Evolutionary conservation across 2,113 vertebrate genomes (phyloP), one percentile per base, ranked within the genome.

Genomic region (Galemys pyrenaicus): DNA sequence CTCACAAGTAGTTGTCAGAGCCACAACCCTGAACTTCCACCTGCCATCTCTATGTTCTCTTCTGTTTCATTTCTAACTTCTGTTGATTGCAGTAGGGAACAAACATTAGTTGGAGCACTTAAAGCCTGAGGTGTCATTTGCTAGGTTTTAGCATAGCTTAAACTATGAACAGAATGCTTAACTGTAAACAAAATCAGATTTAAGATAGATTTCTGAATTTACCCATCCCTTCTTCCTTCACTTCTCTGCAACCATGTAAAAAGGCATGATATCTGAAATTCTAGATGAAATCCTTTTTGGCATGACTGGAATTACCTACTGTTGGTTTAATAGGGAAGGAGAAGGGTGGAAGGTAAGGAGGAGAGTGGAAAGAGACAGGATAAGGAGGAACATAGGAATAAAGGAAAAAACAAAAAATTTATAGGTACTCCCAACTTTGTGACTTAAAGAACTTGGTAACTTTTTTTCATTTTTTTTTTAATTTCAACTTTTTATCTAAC

Each of bases 231-330:
- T 12, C 13, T 62, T 22, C n/a, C 46, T 62, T 46, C 26, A 49
- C 74, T 68, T 85, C 17, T 78, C 54, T 30, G 71, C 0, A 54
- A 62, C 32, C 41, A 28, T 65, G 88, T 64, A 95, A 95, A 97
- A 49, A 96, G 65, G 94, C 92, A 95, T 96, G 95, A 96, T 96
- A 97, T 93, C 95, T 94, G 81, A 82, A 95, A 94, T 97, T 92
- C 93, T 96, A 91, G 73, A 96, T 95, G 87, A 96, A 90, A 90
- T 77, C 41, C 97, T 96, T 96, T 96, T 80, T 94, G 80, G 71
- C 79, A 49, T 95, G 93, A 96, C 95, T 97, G 96, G 97, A 88
- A 95, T 60, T 96, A 87, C 80, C 97, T 97, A 98, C 94, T 98
- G 95, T 95, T 98, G 92, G 83, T 92, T 95, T 94, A 86, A 80